A percentile compares a stretch with the other conserved stretches of the same genome.
Evolutionary conservation across 2,888 invertebrate genomes (phyloP).

Genomic region (Liodrosophila aerea): DNA sequence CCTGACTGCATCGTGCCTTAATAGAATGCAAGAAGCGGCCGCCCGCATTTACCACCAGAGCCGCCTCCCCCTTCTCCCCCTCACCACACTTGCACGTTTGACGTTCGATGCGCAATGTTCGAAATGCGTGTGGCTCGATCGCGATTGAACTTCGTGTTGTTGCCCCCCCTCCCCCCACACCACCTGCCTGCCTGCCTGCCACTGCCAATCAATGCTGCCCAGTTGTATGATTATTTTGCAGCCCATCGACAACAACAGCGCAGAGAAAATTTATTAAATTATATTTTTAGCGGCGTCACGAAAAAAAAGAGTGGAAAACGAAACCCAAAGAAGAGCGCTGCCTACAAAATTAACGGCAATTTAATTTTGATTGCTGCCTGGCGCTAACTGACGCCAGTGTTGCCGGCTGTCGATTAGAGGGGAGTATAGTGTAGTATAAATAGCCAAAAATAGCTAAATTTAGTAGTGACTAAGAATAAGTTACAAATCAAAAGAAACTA

Average conservation of each 20-base stretch:
- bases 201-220: constrained; percentile 45
- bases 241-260: constrained; percentile 50
- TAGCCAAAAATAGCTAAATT: no score
- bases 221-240: constrained; percentile 57
- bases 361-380: constrained; percentile 55
- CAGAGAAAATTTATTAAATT: constrained; percentile 62
- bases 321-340: constrained; percentile 16
- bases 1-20: constrained; percentile 64
- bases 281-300: constrained; percentile 50
- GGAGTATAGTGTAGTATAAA: no score
- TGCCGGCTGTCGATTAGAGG: no score
- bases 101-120: neutral
- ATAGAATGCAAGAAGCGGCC: constrained; percentile 61
- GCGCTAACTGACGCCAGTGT: constrained; percentile 27
- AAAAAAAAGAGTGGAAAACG: neutral
- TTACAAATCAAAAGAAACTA: no score
- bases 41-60: constrained; percentile 69
- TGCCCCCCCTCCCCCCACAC: constrained; percentile 12
- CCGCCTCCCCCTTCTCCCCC: neutral
- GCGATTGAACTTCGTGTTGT: constrained; percentile 24
- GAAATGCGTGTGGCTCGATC: no score
- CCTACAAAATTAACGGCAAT: constrained; percentile 39
- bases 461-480: no score
- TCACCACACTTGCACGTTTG: no score
- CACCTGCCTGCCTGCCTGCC: no score